These are phyloP conservation scores for Lithosia quadra DNA, from an alignment of 2,888 invertebrate species.

Conservation along the genomic window DNA sequence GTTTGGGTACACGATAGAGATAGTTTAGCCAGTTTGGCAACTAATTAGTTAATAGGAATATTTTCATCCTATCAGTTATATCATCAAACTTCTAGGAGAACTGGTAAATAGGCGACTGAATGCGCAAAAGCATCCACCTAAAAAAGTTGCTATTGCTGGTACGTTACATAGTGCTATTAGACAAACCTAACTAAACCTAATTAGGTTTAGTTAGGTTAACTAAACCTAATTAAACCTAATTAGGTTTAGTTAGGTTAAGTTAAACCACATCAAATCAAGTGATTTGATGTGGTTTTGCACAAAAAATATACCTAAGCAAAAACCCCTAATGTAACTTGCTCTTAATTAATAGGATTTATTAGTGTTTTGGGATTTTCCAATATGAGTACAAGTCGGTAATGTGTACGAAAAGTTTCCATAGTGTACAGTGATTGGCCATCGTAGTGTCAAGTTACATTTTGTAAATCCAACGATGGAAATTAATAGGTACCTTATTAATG, in stretches of 20 bases:
- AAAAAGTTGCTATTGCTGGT: not conserved
- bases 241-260: too few relatives aligned
- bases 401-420: not conserved
- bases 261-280: too few relatives aligned
- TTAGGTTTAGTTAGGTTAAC: too few relatives aligned
- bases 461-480: too few relatives aligned
- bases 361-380: not conserved
- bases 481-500: too few relatives aligned
- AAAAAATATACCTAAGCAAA: not conserved
- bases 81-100: not conserved
- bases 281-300: conserved; percentile 1
- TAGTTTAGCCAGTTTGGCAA: not conserved
- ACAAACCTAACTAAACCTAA: too few relatives aligned
- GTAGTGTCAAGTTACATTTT: not conserved
- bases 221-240: too few relatives aligned
- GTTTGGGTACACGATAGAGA: too few relatives aligned
- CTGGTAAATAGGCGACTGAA: not conserved
- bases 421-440: not conserved
- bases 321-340: not conserved
- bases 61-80: not conserved
- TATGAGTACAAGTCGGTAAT: not conserved
- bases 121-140: not conserved
- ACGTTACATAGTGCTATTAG: not conserved
- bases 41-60: too few relatives aligned
- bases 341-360: too few relatives aligned